These are phyloP conservation scores for Xiphophorus hellerii DNA, from an alignment of 2,113 vertebrate species.

Conservation along the genomic window DNA sequence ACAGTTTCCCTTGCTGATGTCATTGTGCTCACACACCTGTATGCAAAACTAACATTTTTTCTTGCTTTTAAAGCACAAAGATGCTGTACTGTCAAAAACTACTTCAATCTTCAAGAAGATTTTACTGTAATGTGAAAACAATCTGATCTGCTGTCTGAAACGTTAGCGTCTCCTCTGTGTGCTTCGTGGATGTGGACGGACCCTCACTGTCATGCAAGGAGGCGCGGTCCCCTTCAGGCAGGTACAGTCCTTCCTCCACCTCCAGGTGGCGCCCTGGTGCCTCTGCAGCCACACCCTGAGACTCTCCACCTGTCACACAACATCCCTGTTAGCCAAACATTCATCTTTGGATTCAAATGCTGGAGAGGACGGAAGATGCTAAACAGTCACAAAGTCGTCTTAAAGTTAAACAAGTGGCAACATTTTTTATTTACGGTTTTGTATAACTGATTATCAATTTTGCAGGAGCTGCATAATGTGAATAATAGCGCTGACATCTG, in stretches of 20 bases:
- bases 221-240: constrained; percentile 90
- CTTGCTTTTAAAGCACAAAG: no score
- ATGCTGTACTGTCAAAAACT: no score
- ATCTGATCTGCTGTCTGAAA: neutral
- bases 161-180: neutral
- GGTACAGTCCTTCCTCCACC: constrained; percentile 87
- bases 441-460: constrained; percentile 12
- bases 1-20: no score
- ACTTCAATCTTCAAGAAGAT: no score
- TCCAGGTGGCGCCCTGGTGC: constrained; percentile 83
- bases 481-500: constrained; percentile 26
- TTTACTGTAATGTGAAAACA: no score
- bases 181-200: constrained; percentile 77
- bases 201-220: constrained; percentile 99
- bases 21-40: no score
- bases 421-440: neutral
- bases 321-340: neutral
- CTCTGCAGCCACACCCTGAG: constrained; percentile 83
- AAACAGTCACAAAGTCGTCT: neutral
- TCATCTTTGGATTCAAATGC: neutral
- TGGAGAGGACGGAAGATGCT: neutral
- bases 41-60: no score
- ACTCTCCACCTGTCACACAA: constrained; percentile 72
- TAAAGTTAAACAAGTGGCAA: neutral
- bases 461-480: constrained; percentile 24